Evolutionary conservation across 2,113 vertebrate genomes (phyloP).

Genomic region (Lophura nycthemera): DNA sequence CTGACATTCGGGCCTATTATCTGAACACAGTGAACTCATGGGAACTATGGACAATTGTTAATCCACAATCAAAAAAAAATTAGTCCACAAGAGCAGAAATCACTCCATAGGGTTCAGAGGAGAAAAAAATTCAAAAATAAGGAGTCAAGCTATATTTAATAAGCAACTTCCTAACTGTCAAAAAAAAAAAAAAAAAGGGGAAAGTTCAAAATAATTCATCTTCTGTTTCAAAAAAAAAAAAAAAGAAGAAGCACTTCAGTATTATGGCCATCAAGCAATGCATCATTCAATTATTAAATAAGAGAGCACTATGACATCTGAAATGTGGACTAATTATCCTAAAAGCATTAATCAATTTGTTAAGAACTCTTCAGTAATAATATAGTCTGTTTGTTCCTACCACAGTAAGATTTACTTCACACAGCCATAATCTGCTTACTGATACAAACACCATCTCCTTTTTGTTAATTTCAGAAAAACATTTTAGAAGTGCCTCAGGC

Average conservation of each 20-base stretch:
- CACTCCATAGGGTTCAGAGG: not conserved
- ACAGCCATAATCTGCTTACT: conserved; percentile 64
- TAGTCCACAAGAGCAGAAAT: not conserved
- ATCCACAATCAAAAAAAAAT: not conserved
- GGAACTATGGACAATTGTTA: not conserved
- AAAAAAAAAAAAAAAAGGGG: not conserved
- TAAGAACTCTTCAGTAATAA: conserved; percentile 68
- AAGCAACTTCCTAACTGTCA: not conserved
- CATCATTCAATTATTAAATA: conserved; percentile 60
- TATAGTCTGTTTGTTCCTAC: conserved; percentile 57
- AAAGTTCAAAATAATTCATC: conserved; percentile 21
- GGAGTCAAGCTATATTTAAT: not conserved
- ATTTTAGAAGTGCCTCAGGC: conserved; percentile 69
- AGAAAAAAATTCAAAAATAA: not conserved
- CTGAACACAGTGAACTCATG: not conserved
- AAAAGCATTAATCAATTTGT: conserved; percentile 78
- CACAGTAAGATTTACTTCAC: conserved; percentile 21
- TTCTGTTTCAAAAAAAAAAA: conserved; percentile 1
- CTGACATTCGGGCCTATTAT: not conserved
- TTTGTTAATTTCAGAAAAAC: conserved; percentile 78
- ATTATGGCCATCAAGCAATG: conserved; percentile 24
- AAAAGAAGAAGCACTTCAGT: not conserved
- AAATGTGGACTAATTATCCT: conserved; percentile 79
- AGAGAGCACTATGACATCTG: conserved; percentile 62
- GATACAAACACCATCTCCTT: conserved; percentile 73